Conservation (phyloP, 2,797 vertebrate genomes). For the Cossypha polioptera region DNA sequence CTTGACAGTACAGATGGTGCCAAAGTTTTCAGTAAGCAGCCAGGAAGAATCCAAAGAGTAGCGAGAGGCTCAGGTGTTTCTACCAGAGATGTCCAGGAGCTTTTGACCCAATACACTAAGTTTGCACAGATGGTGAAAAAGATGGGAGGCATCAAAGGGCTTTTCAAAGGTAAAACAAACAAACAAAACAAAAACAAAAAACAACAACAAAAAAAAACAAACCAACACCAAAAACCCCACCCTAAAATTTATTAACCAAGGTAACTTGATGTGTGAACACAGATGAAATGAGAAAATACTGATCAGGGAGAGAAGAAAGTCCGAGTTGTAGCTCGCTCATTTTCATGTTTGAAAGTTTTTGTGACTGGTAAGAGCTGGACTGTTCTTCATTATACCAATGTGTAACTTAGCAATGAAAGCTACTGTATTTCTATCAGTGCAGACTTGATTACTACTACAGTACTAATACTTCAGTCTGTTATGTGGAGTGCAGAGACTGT, state of each 20-base stretch:
- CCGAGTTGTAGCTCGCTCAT: not conserved
- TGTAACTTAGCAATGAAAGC: not conserved
- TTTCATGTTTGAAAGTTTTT: not conserved
- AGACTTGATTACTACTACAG: not conserved
- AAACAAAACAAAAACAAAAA: not conserved
- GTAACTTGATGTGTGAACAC: not conserved
- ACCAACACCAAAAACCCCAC: not conserved
- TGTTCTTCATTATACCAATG: not conserved
- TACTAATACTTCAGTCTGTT: not conserved
- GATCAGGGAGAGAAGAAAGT: not conserved
- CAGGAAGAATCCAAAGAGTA: constrained; percentile 93
- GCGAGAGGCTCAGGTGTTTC: constrained; percentile 94
- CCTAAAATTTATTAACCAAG: not conserved
- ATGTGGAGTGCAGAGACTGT: not conserved
- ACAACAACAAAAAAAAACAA: not conserved
- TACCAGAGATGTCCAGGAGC: constrained; percentile 94
- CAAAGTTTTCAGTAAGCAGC: constrained; percentile 96
- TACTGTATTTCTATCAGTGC: not conserved
- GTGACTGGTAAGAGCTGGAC: not conserved
- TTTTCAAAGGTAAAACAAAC: constrained; percentile 89
- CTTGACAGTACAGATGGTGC: constrained; percentile 97
- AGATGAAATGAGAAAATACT: not conserved
- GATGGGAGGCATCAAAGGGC: constrained; percentile 98
- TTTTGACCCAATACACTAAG: constrained; percentile 97
- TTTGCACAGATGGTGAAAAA: constrained; percentile 99